A percentile compares a stretch with the other conserved stretches of the same genome.
Conservation (phyloP, 2,888 invertebrate genomes). For the Apamea anceps region DNA sequence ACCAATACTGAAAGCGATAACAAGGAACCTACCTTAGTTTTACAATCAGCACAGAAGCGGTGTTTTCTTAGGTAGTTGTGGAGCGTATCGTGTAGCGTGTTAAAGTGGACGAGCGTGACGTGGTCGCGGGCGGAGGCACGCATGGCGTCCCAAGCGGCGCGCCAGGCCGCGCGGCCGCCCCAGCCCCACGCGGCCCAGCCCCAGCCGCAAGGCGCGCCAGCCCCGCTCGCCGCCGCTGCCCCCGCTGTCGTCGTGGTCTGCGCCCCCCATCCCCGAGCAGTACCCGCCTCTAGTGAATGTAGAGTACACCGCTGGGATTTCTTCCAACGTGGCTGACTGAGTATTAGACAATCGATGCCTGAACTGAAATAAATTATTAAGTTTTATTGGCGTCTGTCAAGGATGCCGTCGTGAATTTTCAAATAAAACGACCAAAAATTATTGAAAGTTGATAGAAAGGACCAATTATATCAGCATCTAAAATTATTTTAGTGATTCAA, state of each 20-base stretch:
- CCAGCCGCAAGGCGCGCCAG: conserved; percentile 93
- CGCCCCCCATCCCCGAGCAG: conserved; percentile 91
- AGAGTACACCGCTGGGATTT: conserved; percentile 97
- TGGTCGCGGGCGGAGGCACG: conserved; percentile 94
- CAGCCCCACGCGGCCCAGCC: conserved; percentile 93
- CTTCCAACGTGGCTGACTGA: conserved; percentile 95
- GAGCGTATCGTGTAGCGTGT: conserved; percentile 95
- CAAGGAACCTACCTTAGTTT: conserved; percentile 93
- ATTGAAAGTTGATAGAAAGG: not conserved
- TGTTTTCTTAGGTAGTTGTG: conserved; percentile 98
- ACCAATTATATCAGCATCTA: not conserved
- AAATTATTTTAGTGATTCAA: conserved; percentile 1
- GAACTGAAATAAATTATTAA: conserved; percentile 86
- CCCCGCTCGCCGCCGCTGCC: conserved; percentile 84
- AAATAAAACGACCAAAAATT: not conserved
- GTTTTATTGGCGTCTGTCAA: not conserved
- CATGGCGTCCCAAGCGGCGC: conserved; percentile 96
- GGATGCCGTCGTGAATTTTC: no score
- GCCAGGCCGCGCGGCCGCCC: conserved; percentile 92
- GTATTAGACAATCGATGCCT: conserved; percentile 94
- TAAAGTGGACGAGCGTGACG: conserved; percentile 96
- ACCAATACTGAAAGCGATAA: not conserved
- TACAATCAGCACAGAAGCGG: conserved; percentile 98
- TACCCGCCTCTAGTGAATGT: conserved; percentile 97
- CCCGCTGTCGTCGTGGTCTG: conserved; percentile 87